These are phyloP conservation scores for Agrotis puta DNA, from an alignment of 2,888 invertebrate genomes.

Conservation along the genomic window DNA sequence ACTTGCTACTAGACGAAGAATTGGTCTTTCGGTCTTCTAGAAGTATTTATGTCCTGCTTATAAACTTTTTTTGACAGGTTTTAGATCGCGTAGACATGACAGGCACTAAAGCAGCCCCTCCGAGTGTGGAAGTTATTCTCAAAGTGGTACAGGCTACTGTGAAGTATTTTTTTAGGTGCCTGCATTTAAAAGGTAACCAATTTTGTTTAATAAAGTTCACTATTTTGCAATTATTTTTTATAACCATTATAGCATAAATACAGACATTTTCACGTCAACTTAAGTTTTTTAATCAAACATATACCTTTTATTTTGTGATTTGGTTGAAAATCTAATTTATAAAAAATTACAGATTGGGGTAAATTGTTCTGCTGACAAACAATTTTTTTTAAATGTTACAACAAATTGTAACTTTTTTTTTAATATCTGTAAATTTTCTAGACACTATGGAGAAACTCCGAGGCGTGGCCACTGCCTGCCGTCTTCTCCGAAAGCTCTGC, in stretches of 20 bases:
- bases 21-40: too few species aligned
- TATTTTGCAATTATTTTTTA: too few species aligned
- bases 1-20: too few species aligned
- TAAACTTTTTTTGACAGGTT: slow-evolving; percentile 76
- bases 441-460: slow-evolving; percentile 92
- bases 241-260: too few species aligned
- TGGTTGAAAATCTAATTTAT: too few species aligned
- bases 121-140: slow-evolving; percentile 92
- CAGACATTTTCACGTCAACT: too few species aligned
- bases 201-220: not conserved
- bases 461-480: slow-evolving; percentile 92
- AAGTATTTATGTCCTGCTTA: not conserved
- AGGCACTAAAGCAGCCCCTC: slow-evolving; percentile 90
- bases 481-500: slow-evolving; percentile 92
- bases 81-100: slow-evolving; percentile 93
- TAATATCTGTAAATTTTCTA: slow-evolving; percentile 73
- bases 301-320: too few species aligned
- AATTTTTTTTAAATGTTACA: too few species aligned
- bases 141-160: slow-evolving; percentile 94
- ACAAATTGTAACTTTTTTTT: too few species aligned
- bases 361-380: too few species aligned
- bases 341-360: too few species aligned
- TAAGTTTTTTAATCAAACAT: too few species aligned
- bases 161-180: slow-evolving; percentile 94
- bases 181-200: slow-evolving; percentile 92